Percentiles rank a stretch among this genome's conserved stretches.
These are phyloP conservation scores for Allygus modestus DNA, from an alignment of 2,888 invertebrate genomes.

Conservation along the genomic window DNA sequence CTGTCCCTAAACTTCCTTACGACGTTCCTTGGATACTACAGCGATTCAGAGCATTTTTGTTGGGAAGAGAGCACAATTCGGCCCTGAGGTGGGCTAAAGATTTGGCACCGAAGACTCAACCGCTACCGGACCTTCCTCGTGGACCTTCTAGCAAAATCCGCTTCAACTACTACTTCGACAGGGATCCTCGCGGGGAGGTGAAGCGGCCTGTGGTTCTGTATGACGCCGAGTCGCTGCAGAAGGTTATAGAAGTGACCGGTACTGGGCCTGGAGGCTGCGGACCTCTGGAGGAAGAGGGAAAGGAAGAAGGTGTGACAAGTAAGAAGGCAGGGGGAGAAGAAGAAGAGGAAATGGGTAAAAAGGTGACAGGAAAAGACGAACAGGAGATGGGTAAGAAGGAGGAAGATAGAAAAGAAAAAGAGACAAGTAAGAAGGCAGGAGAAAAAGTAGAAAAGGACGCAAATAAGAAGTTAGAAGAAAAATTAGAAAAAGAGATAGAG, in stretches of 20 bases:
- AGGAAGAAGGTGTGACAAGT: not conserved
- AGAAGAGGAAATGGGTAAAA: not conserved
- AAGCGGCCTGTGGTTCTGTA: not conserved
- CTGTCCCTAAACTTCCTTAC: slow-evolving; percentile 9
- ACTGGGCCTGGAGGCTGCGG: not conserved
- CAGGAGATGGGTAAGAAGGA: not conserved
- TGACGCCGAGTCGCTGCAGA: not conserved
- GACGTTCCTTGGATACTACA: slow-evolving; percentile 25
- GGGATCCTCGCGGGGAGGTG: slow-evolving; percentile 24
- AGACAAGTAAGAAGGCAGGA: not conserved
- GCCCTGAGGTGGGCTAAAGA: slow-evolving; percentile 3
- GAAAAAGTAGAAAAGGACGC: not conserved
- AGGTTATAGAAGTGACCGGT: not conserved
- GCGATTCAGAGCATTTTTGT: not conserved
- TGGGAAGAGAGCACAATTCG: not conserved
- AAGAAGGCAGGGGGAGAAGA: not conserved
- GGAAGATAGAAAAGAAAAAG: not conserved
- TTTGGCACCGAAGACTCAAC: slow-evolving; percentile 15
- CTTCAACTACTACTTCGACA: slow-evolving; percentile 40
- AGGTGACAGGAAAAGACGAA: not conserved
- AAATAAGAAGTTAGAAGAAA: not conserved
- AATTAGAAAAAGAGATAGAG: not conserved
- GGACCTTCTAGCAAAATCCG: slow-evolving; percentile 26
- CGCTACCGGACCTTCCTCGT: slow-evolving; percentile 9
- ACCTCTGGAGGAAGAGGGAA: not conserved